These are phyloP conservation scores for Sesamia inferens DNA, from an alignment of 2,888 invertebrate species.

Conservation along the genomic window DNA sequence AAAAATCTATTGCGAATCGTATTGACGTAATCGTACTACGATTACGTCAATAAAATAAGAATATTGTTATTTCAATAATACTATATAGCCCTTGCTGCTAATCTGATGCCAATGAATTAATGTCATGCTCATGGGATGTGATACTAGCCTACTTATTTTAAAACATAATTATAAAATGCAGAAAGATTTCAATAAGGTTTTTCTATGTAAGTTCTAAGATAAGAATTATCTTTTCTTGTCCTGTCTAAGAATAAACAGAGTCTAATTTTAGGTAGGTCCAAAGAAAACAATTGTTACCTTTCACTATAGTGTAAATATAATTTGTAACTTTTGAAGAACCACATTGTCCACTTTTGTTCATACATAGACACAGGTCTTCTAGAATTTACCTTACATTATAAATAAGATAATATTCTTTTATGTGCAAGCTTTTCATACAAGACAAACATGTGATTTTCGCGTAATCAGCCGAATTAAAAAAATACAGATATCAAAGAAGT, in stretches of 20 bases:
- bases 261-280: background rate
- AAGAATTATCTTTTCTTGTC: too few species aligned
- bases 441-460: constrained; percentile 19
- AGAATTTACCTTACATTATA: constrained; percentile 26
- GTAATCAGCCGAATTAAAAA: constrained; percentile 37
- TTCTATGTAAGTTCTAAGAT: background rate
- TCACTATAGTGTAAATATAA: constrained; percentile 8
- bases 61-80: constrained; percentile 7
- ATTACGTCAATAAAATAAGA: background rate
- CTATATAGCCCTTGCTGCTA: background rate
- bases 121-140: background rate
- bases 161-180: background rate
- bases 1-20: background rate
- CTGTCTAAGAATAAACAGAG: background rate
- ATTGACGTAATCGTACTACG: constrained; percentile 21
- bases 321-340: constrained; percentile 12
- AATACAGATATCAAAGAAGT: constrained; percentile 14
- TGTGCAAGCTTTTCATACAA: constrained; percentile 27
- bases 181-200: background rate
- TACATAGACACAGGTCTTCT: constrained; percentile 12
- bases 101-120: background rate
- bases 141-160: background rate
- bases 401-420: constrained; percentile 42
- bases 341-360: constrained; percentile 30
- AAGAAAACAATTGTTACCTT: background rate